Percentiles rank a stretch among this genome's conserved stretches.
These are phyloP conservation scores for Agrilus biguttatus DNA, from an alignment of 2,888 invertebrate genomes.

Conservation along the genomic window DNA sequence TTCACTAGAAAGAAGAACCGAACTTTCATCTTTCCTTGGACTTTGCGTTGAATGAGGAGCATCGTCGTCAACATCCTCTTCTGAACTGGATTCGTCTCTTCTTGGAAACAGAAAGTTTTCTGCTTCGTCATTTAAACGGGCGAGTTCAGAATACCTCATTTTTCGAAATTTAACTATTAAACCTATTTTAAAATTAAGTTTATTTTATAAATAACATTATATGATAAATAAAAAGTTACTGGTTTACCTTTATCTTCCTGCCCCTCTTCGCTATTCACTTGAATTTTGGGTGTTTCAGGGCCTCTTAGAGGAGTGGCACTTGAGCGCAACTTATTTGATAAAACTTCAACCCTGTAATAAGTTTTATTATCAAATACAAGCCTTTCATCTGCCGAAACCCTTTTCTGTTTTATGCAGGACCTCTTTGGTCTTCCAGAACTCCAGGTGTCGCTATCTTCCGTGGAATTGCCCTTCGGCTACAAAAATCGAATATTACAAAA, in stretches of 20 bases:
- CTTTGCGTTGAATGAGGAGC: conserved; percentile 28
- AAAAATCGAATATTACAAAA: too few relatives aligned
- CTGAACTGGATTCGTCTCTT: conserved; percentile 43
- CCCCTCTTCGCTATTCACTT: conserved; percentile 11
- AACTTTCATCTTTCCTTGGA: conserved; percentile 11
- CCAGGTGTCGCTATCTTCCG: conserved; percentile 20
- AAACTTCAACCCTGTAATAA: conserved; percentile 59
- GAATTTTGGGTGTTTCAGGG: conserved; percentile 8
- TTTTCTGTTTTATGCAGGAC: conserved; percentile 20
- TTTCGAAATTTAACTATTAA: conserved; percentile 64
- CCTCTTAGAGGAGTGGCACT: conserved; percentile 24
- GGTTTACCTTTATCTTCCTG: conserved; percentile 14
- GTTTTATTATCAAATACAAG: conserved; percentile 36
- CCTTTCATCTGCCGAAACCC: conserved; percentile 36
- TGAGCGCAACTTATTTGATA: conserved; percentile 52
- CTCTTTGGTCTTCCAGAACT: conserved; percentile 26
- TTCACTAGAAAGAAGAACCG: conserved; percentile 13
- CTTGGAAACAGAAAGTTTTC: conserved; percentile 77
- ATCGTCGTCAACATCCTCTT: conserved; percentile 38
- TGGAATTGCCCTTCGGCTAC: neutral
- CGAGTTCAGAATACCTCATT: conserved; percentile 57
- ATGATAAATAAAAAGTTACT: neutral
- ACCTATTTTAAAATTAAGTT: conserved; percentile 19
- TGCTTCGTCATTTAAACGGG: conserved; percentile 68
- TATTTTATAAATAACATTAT: neutral